Base-by-base conservation (phyloP, 2,113 vertebrate genomes). In the Variabilichromis moorii region DNA sequence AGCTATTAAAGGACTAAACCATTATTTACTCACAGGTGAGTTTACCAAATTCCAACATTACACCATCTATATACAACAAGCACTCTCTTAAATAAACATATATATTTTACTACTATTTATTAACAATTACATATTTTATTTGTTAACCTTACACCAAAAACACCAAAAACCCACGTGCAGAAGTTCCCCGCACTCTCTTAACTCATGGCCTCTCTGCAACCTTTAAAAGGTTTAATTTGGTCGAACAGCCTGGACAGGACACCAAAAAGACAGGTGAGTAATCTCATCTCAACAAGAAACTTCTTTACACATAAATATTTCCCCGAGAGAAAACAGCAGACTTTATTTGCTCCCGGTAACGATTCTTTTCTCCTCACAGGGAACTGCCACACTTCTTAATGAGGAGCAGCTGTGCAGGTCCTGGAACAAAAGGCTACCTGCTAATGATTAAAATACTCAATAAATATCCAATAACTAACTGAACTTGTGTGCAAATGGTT, bases 121-220 rank as follows among this genome's bases (percentile, higher is more conserved):
- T 37, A 66, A 37, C 1, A 8, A n/a, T 37, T 66, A n/a, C 33
- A 37, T 3, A 66, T 66, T 66, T n/a, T 66, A 37, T 66, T 37
- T 66, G 1, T 66, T 66, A 37, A 21, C 61, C 10, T n/a, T 37
- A 66, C 17, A 12, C 59, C 59, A 33, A 61, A 31, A 6, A 1
- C 57, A 61, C 57, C 28, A 63, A 66, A 5, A 66, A 21, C 2
- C 33, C 31, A 1, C 0, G 19, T 13, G 8, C 33, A 21, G 33
- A 66, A 0, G 19, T 13, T 8, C 33, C 61, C 33, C 61, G 0
- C 33, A 8, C 17, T 0, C 61, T 37, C 19, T 66, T 13, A 37
- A 66, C 19, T 37, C 61, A 5, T 5, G 33, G 33, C 33, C 33
- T 37, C 33, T 66, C 33, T 5, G 10, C 3, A 13, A 37, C 61